Conservation (phyloP, 2,888 invertebrate genomes). For the Apamea anceps region DNA sequence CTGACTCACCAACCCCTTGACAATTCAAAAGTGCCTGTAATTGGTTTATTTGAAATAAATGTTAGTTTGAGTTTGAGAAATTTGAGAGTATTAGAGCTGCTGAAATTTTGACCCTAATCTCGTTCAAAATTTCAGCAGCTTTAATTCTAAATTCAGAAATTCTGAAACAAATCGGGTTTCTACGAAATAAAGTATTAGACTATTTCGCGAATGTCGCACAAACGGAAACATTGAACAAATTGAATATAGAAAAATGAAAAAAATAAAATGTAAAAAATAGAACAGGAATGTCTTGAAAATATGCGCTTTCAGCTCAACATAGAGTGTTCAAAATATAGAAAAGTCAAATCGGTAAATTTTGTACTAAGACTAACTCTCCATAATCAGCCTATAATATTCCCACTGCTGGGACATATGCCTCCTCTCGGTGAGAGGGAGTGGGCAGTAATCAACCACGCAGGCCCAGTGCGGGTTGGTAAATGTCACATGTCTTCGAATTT, state of each 20-base stretch:
- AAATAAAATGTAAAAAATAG: neutral
- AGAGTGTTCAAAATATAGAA: neutral
- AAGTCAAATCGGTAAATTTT: neutral
- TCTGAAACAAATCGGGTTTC: neutral
- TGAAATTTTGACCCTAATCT: too few relatives aligned
- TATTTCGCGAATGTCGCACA: neutral
- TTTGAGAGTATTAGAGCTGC: too few relatives aligned
- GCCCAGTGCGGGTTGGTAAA: too few relatives aligned
- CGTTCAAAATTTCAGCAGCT: neutral
- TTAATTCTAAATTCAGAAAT: neutral
- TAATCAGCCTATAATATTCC: too few relatives aligned
- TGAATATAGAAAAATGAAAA: neutral
- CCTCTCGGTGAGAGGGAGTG: too few relatives aligned
- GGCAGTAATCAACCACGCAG: too few relatives aligned
- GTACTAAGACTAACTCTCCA: neutral
- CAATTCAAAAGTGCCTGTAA: too few relatives aligned
- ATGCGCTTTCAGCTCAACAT: neutral
- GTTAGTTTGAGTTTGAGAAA: too few relatives aligned
- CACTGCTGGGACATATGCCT: too few relatives aligned
- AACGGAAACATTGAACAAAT: neutral
- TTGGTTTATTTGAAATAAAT: too few relatives aligned
- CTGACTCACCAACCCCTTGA: too few relatives aligned
- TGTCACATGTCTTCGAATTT: too few relatives aligned
- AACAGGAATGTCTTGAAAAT: neutral
- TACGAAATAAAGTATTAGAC: neutral